phyloP scores from a whole-genome alignment of 2,797 vertebrate species.

The Cossypha polioptera region DNA sequence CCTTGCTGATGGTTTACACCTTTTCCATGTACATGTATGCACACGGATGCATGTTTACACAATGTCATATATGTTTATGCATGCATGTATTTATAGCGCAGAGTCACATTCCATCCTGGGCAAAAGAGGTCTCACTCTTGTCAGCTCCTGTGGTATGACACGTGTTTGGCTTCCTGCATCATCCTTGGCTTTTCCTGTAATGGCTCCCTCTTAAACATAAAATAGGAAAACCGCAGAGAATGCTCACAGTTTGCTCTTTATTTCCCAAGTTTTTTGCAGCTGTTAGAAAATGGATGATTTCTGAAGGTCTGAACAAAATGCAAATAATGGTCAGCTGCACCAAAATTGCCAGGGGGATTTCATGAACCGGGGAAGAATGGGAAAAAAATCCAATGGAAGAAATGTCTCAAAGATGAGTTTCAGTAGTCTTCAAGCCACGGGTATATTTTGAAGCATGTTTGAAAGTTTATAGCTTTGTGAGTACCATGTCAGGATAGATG shows the following conservation, averaged over 20 bases:
- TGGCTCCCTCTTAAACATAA: background rate
- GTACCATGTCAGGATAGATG: background rate
- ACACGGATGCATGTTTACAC: background rate
- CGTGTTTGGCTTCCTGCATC: rapidly evolving
- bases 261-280: background rate
- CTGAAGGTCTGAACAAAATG: background rate
- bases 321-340: background rate
- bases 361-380: background rate
- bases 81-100: background rate
- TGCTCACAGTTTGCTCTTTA: background rate
- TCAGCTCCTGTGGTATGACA: background rate
- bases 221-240: background rate
- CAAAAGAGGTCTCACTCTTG: background rate
- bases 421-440: background rate
- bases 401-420: background rate
- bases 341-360: background rate
- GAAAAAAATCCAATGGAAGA: background rate
- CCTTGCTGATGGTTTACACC: background rate
- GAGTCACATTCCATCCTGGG: background rate
- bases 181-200: background rate
- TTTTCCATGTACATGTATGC: background rate
- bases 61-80: rapidly evolving
- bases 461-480: background rate
- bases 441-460: background rate
- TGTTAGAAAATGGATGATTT: rapidly evolving